phyloP scores from a whole-genome alignment of 2,113 vertebrate species.

The Rallus limicola region DNA sequence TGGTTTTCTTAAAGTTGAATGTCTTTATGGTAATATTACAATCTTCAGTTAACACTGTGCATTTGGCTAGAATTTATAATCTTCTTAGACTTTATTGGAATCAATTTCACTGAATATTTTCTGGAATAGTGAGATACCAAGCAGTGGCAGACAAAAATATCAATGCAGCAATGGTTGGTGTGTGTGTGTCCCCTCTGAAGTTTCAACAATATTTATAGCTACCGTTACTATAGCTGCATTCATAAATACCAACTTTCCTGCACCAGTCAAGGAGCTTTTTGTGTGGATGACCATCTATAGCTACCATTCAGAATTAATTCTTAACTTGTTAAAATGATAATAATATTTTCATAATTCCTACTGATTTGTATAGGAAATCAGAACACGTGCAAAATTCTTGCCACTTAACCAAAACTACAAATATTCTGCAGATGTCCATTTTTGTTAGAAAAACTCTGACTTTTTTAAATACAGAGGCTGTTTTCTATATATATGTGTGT shows the following conservation, averaged over 20 bases:
- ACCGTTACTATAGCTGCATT: neutral
- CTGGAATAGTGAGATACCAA: neutral
- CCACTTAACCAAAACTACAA: neutral
- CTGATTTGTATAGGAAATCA: neutral
- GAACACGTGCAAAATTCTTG: neutral
- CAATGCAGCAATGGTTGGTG: neutral
- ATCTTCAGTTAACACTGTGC: neutral
- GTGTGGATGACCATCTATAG: neutral
- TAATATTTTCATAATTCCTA: neutral
- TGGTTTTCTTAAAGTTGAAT: neutral
- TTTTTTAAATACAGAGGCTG: neutral
- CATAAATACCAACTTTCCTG: neutral
- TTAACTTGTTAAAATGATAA: neutral
- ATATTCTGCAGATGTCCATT: neutral
- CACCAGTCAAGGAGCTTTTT: neutral
- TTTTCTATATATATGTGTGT: neutral
- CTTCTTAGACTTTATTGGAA: neutral
- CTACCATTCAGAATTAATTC: neutral
- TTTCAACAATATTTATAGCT: neutral
- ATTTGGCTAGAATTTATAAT: neutral
- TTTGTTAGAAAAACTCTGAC: neutral
- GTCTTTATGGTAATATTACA: neutral
- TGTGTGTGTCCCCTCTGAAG: neutral
- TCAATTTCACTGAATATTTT: constrained; percentile 1
- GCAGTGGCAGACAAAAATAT: neutral